Conservation (phyloP, 2,797 vertebrate species). For the Enteromius thamalakanensis region DNA sequence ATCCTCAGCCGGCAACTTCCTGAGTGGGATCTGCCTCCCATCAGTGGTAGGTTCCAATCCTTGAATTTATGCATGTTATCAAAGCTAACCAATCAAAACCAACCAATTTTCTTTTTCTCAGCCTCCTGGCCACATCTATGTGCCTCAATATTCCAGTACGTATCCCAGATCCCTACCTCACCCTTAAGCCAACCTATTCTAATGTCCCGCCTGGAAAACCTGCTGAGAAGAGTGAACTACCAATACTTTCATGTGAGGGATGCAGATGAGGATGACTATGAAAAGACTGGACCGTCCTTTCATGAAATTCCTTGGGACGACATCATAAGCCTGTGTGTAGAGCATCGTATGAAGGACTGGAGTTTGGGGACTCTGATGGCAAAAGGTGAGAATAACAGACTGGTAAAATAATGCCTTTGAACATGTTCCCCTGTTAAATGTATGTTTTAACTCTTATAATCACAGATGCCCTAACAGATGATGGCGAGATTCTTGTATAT, state of each 20-base stretch:
- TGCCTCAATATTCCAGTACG: slow-evolving; percentile 81
- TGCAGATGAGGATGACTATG: slow-evolving; percentile 49
- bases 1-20: slow-evolving; percentile 90
- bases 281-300: slow-evolving; percentile 66
- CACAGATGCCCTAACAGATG: slow-evolving; percentile 83
- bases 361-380: slow-evolving; percentile 69
- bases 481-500: slow-evolving; percentile 88
- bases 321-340: slow-evolving; percentile 85
- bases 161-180: slow-evolving; percentile 82
- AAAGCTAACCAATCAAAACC: background rate
- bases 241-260: slow-evolving; percentile 53
- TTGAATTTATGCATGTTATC: background rate
- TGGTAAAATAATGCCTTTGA: background rate
- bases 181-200: slow-evolving; percentile 81
- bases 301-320: slow-evolving; percentile 88
- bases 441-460: background rate
- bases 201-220: slow-evolving; percentile 86
- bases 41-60: slow-evolving; percentile 70
- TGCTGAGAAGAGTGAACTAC: slow-evolving; percentile 78
- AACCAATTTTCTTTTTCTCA: slow-evolving; percentile 58
- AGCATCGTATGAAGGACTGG: slow-evolving; percentile 94
- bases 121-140: slow-evolving; percentile 86
- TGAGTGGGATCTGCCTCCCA: slow-evolving; percentile 76
- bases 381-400: slow-evolving; percentile 75
- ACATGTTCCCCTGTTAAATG: background rate